phyloP scores from a whole-genome alignment of 2,888 invertebrate species.

The Lasioglossum pauxillum region DNA sequence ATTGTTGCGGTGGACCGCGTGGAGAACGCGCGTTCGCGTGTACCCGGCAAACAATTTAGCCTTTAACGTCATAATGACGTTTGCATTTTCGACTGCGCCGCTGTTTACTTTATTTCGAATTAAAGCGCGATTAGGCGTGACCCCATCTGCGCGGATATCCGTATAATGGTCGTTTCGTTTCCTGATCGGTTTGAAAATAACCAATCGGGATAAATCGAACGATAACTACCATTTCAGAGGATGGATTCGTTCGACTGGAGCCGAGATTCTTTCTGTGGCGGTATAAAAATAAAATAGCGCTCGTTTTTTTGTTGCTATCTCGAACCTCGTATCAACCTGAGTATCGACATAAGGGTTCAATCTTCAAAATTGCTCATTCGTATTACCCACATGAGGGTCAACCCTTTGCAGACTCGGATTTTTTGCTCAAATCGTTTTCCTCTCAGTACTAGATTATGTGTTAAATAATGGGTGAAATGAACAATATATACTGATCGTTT shows the following conservation, averaged over 20 bases:
- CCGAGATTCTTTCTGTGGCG: not conserved
- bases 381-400: too few relatives aligned
- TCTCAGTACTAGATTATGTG: too few relatives aligned
- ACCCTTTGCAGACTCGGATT: too few relatives aligned
- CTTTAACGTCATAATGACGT: slow-evolving; percentile 81
- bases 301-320: not conserved
- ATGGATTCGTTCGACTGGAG: not conserved
- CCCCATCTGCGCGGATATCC: slow-evolving; percentile 30
- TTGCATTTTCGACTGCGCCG: slow-evolving; percentile 72
- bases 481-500: too few relatives aligned
- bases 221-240: not conserved
- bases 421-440: too few relatives aligned
- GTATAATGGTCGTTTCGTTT: slow-evolving; percentile 14
- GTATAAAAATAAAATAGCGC: not conserved
- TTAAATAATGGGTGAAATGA: too few relatives aligned
- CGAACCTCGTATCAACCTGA: too few relatives aligned
- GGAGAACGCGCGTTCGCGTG: slow-evolving; percentile 18
- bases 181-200: slow-evolving; percentile 4
- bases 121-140: slow-evolving; percentile 71
- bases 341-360: too few relatives aligned
- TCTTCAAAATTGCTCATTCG: too few relatives aligned
- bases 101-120: slow-evolving; percentile 81
- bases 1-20: slow-evolving; percentile 42
- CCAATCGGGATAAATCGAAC: slow-evolving; percentile 3
- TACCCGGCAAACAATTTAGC: slow-evolving; percentile 74